Conservation (phyloP, 2,888 invertebrate genomes). For the Xanthostigma xanthostigma region DNA sequence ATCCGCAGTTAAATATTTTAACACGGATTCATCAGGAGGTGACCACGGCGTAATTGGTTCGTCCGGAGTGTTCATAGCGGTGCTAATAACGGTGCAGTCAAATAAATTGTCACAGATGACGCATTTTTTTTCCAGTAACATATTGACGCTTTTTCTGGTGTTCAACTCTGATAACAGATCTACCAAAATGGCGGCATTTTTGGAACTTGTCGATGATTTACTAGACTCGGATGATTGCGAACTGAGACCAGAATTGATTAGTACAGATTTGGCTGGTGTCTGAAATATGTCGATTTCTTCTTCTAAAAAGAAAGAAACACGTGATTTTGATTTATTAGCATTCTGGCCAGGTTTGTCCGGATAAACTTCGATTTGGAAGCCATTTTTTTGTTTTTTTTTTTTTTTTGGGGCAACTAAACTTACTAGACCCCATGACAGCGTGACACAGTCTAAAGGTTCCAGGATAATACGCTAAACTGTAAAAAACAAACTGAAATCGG, state of each 20-base stretch:
- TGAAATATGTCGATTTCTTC: background rate
- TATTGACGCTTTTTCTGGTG: background rate
- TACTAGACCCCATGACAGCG: no score
- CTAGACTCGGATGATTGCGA: background rate
- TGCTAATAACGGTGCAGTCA: slow-evolving; percentile 22
- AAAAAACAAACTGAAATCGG: no score
- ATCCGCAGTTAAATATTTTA: background rate
- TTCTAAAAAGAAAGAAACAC: no score
- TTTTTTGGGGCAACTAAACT: no score
- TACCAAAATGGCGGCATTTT: background rate
- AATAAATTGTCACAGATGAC: slow-evolving; percentile 31
- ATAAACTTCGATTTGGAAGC: no score
- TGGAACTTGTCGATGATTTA: background rate
- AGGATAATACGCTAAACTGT: no score
- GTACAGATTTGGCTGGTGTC: background rate
- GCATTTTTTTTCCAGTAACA: slow-evolving; percentile 21
- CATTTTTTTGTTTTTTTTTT: no score
- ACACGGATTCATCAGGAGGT: background rate
- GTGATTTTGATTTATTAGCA: no score
- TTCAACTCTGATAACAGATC: slow-evolving; percentile 34
- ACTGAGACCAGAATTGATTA: background rate
- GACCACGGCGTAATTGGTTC: background rate
- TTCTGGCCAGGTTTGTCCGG: no score
- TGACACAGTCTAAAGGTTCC: no score
- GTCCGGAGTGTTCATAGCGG: slow-evolving; percentile 15